Evolutionary conservation across 2,113 vertebrate genomes (phyloP).

Genomic region (Junco hyemalis): DNA sequence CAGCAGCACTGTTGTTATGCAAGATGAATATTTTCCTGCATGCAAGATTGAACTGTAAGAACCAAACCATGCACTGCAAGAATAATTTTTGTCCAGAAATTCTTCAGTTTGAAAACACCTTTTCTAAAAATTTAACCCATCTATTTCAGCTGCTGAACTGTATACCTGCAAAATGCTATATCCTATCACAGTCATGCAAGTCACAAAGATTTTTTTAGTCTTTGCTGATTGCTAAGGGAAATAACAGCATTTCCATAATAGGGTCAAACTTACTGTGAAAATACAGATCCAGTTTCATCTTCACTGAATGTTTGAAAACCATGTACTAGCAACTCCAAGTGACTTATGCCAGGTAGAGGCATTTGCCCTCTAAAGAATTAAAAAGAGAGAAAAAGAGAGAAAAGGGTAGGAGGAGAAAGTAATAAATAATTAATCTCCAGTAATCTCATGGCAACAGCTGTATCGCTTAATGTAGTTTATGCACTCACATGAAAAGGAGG

Average conservation of each 20-base stretch:
- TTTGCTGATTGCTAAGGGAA: slow-evolving; percentile 73
- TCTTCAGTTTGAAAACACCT: slow-evolving; percentile 71
- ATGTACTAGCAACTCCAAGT: slow-evolving; percentile 70
- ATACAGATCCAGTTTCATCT: slow-evolving; percentile 68
- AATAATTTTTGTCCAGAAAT: slow-evolving; percentile 65
- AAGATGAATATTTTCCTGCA: slow-evolving; percentile 98
- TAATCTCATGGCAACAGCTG: slow-evolving; percentile 49
- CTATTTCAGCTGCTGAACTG: slow-evolving; percentile 68
- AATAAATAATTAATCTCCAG: slow-evolving; percentile 40
- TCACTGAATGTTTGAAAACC: slow-evolving; percentile 70
- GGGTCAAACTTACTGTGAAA: slow-evolving; percentile 72
- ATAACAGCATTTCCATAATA: slow-evolving; percentile 67
- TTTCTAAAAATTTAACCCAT: slow-evolving; percentile 70
- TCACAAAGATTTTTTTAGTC: slow-evolving; percentile 67
- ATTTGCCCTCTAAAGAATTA: slow-evolving; percentile 36
- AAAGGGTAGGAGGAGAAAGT: slow-evolving; percentile 29
- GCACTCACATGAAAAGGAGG: slow-evolving; percentile 5
- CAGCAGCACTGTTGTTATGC: slow-evolving; percentile 99
- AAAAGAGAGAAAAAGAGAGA: slow-evolving; percentile 10
- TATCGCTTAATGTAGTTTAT: neutral
- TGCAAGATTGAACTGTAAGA: slow-evolving; percentile 96
- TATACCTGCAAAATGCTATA: slow-evolving; percentile 72
- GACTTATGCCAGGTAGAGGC: slow-evolving; percentile 58
- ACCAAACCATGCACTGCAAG: slow-evolving; percentile 61
- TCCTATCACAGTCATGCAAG: slow-evolving; percentile 67